Evolutionary conservation across 2,797 vertebrate species (phyloP), one percentile per base, ranked within the genome.

Genomic region (Erethizon dorsatum): DNA sequence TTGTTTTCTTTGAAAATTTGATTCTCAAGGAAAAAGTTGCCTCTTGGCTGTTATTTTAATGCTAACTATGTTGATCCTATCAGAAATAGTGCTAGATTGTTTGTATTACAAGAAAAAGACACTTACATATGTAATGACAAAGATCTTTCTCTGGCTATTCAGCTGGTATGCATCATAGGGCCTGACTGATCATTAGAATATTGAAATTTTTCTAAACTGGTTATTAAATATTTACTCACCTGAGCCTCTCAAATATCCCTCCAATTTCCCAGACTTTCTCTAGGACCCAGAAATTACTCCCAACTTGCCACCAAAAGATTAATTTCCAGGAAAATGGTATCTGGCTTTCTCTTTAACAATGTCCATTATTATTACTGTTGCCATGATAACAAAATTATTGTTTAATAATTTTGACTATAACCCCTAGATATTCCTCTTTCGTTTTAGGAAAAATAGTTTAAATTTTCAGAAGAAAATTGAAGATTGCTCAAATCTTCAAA

Each of bases 1-100:
- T 97, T 90, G 15, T 90, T 94, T 96, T 92, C 82, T 91, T 95
- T 83, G 52, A 92, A 94, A 95, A 77, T n/a, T 83, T 94, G 54
- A 95, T 93, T 91, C 33, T 69, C 77, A 67, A 90, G 45, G 47
- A 91, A 90, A 90, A 90, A 47, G 50, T 18, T 87, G 45, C 47
- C 41, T 82, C 37, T 86, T 88, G 77, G n/a, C 78, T 93, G 57
- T 90, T 86, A 77, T 80, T 97, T 92, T 83, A 31, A 71, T 67
- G 37, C 54, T 73, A 84, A 96, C n/a, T 65, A 24, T 61, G 59
- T 80, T 90, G 88, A 79, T 82, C 63, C 41, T 65, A 41, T 69
- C 87, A 63, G 71, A 94, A 96, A 94, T 78, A 88, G 69, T 56
- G 50, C n/a, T 92, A 61, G 2, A 80, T 65, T 79, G 33, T 91